phyloP scores from a whole-genome alignment of 2,888 invertebrate species.

The Leucoma salicis region DNA sequence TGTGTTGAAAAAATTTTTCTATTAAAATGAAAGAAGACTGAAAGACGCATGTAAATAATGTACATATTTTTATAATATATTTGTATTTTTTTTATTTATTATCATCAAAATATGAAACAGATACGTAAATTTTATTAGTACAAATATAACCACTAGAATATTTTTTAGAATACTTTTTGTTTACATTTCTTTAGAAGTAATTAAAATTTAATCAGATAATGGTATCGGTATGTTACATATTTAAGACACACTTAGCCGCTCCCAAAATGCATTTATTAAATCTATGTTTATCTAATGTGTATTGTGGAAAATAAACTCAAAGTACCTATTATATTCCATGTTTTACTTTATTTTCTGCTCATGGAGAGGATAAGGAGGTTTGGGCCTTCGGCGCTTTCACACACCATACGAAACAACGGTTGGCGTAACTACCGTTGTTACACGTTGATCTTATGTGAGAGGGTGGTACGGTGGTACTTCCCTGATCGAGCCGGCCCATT shows the following conservation, averaged over 20 bases:
- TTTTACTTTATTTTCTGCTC: slow-evolving; percentile 1
- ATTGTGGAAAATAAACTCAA: slow-evolving; percentile 39
- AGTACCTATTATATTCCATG: slow-evolving; percentile 7
- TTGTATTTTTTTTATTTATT: slow-evolving; percentile 35
- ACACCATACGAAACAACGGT: no score
- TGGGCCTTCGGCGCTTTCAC: no score
- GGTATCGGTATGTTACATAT: slow-evolving; percentile 14
- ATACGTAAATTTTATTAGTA: slow-evolving; percentile 51
- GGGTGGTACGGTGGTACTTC: no score
- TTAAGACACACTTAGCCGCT: slow-evolving; percentile 32
- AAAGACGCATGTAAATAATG: slow-evolving; percentile 37
- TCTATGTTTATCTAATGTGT: slow-evolving; percentile 39
- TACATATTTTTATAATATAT: slow-evolving; percentile 27
- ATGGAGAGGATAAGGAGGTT: no score
- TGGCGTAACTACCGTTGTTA: no score
- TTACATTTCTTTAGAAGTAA: no score
- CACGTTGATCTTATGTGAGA: no score
- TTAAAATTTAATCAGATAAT: slow-evolving; percentile 22
- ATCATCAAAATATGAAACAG: slow-evolving; percentile 24
- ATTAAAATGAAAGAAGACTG: slow-evolving; percentile 35
- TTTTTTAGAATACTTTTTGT: no score
- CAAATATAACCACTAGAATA: slow-evolving; percentile 51
- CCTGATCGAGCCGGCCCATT: no score
- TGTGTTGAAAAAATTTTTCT: slow-evolving; percentile 17
- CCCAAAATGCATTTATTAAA: slow-evolving; percentile 67